Evolutionary conservation across 2,888 invertebrate genomes (phyloP), one percentile per base, ranked within the genome.

Genomic region (Adelphocoris suturalis): DNA sequence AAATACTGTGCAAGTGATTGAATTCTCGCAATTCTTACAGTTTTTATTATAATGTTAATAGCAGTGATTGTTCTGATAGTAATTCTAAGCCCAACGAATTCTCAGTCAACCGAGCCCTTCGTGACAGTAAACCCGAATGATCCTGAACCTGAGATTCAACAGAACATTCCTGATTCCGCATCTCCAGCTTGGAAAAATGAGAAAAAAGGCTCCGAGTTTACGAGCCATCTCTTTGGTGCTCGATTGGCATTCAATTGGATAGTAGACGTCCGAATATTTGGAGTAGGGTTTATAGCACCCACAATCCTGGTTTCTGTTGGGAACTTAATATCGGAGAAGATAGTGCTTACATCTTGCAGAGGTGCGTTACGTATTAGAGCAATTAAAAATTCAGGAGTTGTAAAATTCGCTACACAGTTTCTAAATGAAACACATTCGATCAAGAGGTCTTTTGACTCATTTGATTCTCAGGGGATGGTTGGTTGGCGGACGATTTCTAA

Each of bases 221-320:
- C 61, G 3, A n/a, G 61, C 0, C 61, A n/a, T 9, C 16, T 61
- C 2, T 61, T n/a, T 19, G 61, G n/a, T 2, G n/a, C 2, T 3
- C 61, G 61, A n/a, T 61, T 19, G 61, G 11, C 16, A 9, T 61
- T 61, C 61, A 61, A 19, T 61, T 61, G 61, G 61, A 61, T 61
- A n/a, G 61, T 61, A 4, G 3, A 3, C 16, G 11, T 52, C 52
- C 3, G 11, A 52, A 14, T 52, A 2, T 14, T 3, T 1, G 16
- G 16, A 52, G 52, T 2, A 1, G 12, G 1, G 0, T 7, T 61
- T 61, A n/a, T 9, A 5, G 11, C 5, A 14, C 16, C 52, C 5
- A 52, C 14, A 11, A 52, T 11, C 2, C 16, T 11, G 1, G 12
- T 13, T 3, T 16, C 61, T 0, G 19, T 61, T 9, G 61, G 61